Evolutionary conservation across 53 echinoderm and acorn worm species (phyloP).

Genomic region (Antedon mediterranea): DNA sequence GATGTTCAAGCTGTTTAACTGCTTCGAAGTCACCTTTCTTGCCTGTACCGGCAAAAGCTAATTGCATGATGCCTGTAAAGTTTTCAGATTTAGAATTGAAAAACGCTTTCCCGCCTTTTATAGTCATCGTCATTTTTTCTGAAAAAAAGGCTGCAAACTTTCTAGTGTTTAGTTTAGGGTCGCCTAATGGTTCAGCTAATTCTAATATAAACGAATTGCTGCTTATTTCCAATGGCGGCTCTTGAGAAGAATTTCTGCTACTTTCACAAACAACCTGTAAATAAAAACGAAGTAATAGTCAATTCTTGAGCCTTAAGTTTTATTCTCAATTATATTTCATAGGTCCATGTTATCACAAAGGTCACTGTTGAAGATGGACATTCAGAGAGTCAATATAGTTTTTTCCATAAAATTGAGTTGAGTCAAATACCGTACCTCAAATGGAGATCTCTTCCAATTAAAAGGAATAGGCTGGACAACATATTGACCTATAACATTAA

Average conservation of each 20-base stretch:
- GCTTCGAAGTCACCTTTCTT: constrained; percentile 22
- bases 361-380: too few relatives aligned
- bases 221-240: background rate
- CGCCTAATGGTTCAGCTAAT: constrained; percentile 33
- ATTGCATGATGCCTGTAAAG: constrained; percentile 64
- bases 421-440: constrained; percentile 7
- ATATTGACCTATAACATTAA: constrained; percentile 59
- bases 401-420: too few relatives aligned
- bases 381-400: too few relatives aligned
- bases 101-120: constrained; percentile 19
- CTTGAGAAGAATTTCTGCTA: background rate
- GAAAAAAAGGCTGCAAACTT: constrained; percentile 67
- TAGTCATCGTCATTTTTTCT: constrained; percentile 29
- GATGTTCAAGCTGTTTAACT: constrained; percentile 17
- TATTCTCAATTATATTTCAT: too few relatives aligned
- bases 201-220: constrained; percentile 49
- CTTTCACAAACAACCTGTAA: background rate
- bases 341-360: too few relatives aligned
- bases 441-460: constrained; percentile 58
- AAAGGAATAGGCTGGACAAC: constrained; percentile 44
- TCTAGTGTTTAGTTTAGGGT: constrained; percentile 18
- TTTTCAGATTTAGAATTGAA: constrained; percentile 7
- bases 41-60: constrained; percentile 59
- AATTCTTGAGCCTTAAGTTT: too few relatives aligned
- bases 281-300: too few relatives aligned